A percentile compares a stretch with the other conserved stretches of the same genome.
Evolutionary conservation across 2,888 invertebrate genomes (phyloP).

Genomic region (Drosophila meridiana): DNA sequence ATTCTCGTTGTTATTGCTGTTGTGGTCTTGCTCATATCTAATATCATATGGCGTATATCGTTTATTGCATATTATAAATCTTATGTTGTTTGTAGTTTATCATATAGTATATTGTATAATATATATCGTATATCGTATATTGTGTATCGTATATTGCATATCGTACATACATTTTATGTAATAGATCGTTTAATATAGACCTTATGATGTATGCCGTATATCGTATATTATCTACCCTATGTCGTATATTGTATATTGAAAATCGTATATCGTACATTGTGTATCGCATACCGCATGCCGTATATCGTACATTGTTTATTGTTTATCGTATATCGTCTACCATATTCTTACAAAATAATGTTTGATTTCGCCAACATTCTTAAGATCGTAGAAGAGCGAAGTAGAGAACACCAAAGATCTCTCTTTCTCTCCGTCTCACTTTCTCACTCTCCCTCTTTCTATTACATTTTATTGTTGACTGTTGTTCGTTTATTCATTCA

Average conservation of each 20-base stretch:
- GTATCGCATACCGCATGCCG: not conserved
- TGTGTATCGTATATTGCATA: not conserved
- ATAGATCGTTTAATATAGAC: no score
- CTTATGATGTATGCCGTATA: not conserved
- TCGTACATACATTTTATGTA: not conserved
- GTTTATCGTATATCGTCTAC: constrained; percentile 1
- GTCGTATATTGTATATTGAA: not conserved
- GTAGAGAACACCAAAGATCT: not conserved
- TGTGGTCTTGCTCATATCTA: constrained; percentile 11
- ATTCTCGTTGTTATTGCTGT: constrained; percentile 1
- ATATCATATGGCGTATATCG: not conserved
- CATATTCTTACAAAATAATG: not conserved
- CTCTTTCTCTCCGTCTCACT: not conserved
- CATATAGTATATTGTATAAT: not conserved
- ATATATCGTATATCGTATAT: not conserved
- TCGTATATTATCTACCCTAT: not conserved
- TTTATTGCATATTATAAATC: no score
- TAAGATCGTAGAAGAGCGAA: not conserved
- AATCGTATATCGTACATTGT: not conserved
- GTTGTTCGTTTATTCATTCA: not conserved
- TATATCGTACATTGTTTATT: not conserved
- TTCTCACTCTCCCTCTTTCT: no score
- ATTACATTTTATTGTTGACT: constrained; percentile 15
- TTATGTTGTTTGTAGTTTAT: no score
- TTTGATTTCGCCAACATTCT: no score